Base-by-base conservation (phyloP, 2,113 vertebrate species). In the Cryptotis parvus region DNA sequence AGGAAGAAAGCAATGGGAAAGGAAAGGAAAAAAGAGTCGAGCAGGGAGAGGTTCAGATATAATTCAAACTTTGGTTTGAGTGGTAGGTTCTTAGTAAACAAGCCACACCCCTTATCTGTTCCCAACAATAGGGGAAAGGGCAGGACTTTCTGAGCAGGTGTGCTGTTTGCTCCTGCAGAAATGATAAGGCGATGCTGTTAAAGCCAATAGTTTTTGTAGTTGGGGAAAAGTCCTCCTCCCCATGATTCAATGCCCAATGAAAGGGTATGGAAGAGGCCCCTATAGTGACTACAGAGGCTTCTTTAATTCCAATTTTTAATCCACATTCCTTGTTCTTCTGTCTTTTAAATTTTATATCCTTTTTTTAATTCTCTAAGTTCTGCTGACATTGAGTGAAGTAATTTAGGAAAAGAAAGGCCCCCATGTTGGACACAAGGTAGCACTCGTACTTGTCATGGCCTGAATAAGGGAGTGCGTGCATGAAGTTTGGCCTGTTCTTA, bases 361-460 rank as follows among this genome's bases (percentile, higher is more conserved):
- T 68, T 20, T 78, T 58, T 9, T n/a, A 70, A 41, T 63, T 61
- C 81, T 86, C n/a, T 66, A 69, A 82, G 86, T 73, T 45, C 73
- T 31, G 11, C 35, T 84, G 74, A 55, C n/a, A 79, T 61, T 29
- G 24, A 74, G 49, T 52, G 49, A 33, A 79, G n/a, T 37, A 49
- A 39, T n/a, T 27, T 9, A 39, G 15, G 84, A 10, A 45, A 29
- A 37, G 55, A 75, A 91, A 87, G 45, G 33, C 9, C 37, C 11
- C 27, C 33, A 12, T 15, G 12, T 43, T 87, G 37, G 15, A 6
- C 35, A 73, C 4, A 8, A 18, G 4, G 39, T 52, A 8, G 6
- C 68, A 33, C 24, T 41, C 52, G 37, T 68, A 27, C 39, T 63
- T 33, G 6, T 70, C 43, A 2, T 4, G 22, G 24, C 66, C 66